Percentiles rank a stretch among this genome's conserved stretches.
These are phyloP conservation scores for Amaurobius ferox DNA, from an alignment of 2,888 invertebrate species.

Conservation along the genomic window DNA sequence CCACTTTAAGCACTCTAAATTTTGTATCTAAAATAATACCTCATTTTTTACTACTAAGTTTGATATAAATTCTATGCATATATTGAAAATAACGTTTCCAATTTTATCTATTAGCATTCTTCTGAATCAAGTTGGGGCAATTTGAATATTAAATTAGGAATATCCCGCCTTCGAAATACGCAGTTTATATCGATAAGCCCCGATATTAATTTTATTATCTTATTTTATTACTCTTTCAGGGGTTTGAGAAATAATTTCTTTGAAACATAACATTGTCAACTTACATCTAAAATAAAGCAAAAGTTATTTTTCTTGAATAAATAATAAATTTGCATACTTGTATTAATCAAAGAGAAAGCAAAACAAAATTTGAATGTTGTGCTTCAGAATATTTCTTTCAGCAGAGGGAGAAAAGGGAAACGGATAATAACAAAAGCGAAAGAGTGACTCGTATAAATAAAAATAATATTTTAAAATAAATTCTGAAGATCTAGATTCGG, in stretches of 20 bases:
- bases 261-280: constrained; percentile 30
- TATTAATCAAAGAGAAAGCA: constrained; percentile 48
- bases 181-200: too few relatives aligned
- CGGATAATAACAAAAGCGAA: constrained; percentile 25
- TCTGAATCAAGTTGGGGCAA: too few relatives aligned
- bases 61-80: too few relatives aligned
- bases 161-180: too few relatives aligned
- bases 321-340: constrained; percentile 61
- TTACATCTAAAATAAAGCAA: constrained; percentile 23
- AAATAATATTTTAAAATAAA: constrained; percentile 50
- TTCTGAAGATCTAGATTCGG: constrained; percentile 30
- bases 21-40: too few relatives aligned
- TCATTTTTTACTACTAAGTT: too few relatives aligned
- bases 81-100: too few relatives aligned
- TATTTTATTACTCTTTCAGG: not conserved
- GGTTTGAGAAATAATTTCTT: constrained; percentile 44
- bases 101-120: too few relatives aligned
- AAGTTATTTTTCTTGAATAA: constrained; percentile 24
- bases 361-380: constrained; percentile 5
- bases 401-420: constrained; percentile 14
- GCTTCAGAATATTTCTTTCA: constrained; percentile 18
- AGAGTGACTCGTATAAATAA: constrained; percentile 34
- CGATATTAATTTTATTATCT: not conserved
- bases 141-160: too few relatives aligned
- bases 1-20: too few relatives aligned